Base-by-base conservation (phyloP, 1,140 invertebrate genomes). In the Drosophila willistoni region DNA sequence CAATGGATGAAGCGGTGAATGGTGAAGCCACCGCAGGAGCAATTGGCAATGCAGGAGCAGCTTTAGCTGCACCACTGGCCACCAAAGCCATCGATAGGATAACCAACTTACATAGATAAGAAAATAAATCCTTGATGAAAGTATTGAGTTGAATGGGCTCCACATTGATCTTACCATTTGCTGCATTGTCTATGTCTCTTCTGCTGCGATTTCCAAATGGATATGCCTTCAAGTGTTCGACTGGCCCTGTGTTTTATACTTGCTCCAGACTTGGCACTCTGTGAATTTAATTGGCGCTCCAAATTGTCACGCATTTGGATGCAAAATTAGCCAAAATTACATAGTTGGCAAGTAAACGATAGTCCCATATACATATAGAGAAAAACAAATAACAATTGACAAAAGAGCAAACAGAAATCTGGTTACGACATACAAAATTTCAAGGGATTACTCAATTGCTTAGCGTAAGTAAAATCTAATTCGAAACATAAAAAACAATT, bases 321-420 rank as follows among this genome's bases (percentile, higher is more conserved):
- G 62, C 59, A 55, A 69, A 79, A 71, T 70, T 75, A 81, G 54
- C 25, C 66, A 86, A 85, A 77, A 63, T 63, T 57, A 42, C 33
- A 42, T 66, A 9, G 34, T 22, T 71, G 67, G 65, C 69, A 66
- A 56, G 44, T 22, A 22, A 51, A 51, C 17, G 44, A 51, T 51
- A 51, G 19, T 19, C 10, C 7, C 22, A 25, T 4, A 25, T 36
- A 12, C 17, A 51, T 51, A 51, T 3, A 51, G 44, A 39, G 36
- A 5, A 63, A 55, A 22, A 7, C 7, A 36, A 51, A 42, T 29
- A 14, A 5, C 17, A 56, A 68, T 73, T 78, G 57, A 71, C 10
- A 39, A 39, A 39, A 29, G 29, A 29, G 29, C 34, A 36, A 36
- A 36, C 34, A 39, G 10, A 13, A 13, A 63, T 60, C 7, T 22